A percentile compares a stretch with the other conserved stretches of the same genome.
These are phyloP conservation scores for Chironomus riparius DNA, from an alignment of 2,888 invertebrate species.

Conservation along the genomic window DNA sequence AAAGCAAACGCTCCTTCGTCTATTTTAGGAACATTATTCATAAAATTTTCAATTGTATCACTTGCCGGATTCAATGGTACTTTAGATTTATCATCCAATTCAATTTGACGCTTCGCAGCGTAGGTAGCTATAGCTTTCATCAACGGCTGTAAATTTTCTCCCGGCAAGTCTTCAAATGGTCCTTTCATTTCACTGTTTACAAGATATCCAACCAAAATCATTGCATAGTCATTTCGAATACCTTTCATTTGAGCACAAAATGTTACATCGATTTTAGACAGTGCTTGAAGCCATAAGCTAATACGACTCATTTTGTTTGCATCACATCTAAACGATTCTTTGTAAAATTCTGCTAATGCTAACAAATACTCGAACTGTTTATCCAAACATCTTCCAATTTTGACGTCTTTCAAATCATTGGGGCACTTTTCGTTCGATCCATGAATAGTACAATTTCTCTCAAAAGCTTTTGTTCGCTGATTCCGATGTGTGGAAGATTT, in stretches of 20 bases:
- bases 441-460: constrained; percentile 1
- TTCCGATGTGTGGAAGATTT: background rate
- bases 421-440: background rate
- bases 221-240: constrained; percentile 47
- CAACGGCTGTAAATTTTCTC: background rate
- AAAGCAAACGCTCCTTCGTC: constrained; percentile 21
- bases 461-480: too few species aligned
- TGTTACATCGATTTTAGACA: constrained; percentile 42
- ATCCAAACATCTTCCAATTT: constrained; percentile 13
- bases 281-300: constrained; percentile 43
- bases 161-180: constrained; percentile 22
- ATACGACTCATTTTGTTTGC: background rate
- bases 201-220: constrained; percentile 43
- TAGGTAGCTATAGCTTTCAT: background rate
- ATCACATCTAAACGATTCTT: background rate
- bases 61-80: constrained; percentile 13
- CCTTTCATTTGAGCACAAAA: constrained; percentile 45
- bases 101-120: background rate
- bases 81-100: background rate
- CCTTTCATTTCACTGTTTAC: background rate
- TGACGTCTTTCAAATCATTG: background rate
- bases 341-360: background rate
- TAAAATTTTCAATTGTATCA: constrained; percentile 14
- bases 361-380: constrained; percentile 1
- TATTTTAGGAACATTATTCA: background rate